These are phyloP conservation scores for Trichacis sp. DNA, from an alignment of 2,888 invertebrate genomes.

Conservation along the genomic window DNA sequence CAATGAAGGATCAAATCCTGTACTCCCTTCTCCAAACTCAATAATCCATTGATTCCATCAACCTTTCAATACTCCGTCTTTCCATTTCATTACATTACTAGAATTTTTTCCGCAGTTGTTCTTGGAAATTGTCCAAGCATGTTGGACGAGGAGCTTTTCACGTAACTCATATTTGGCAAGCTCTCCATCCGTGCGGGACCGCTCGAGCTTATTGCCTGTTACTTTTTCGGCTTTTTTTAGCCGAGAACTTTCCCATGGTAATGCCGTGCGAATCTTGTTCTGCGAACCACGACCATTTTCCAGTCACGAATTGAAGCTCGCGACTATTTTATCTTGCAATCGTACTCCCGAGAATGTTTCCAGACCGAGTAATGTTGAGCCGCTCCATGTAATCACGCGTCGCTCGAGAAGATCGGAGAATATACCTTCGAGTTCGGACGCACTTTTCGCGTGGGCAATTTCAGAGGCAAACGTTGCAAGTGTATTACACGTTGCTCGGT, in stretches of 20 bases:
- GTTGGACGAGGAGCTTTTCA: conserved; percentile 36
- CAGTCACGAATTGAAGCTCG: conserved; percentile 35
- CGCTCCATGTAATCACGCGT: conserved; percentile 15
- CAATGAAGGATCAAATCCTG: too few relatives aligned
- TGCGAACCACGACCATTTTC: conserved; percentile 21
- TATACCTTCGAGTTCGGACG: too few relatives aligned
- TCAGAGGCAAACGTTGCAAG: too few relatives aligned
- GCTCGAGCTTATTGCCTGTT: conserved; percentile 54
- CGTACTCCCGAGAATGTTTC: conserved; percentile 25
- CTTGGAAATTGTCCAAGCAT: conserved; percentile 29
- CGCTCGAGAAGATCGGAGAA: too few relatives aligned
- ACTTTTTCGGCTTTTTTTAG: conserved; percentile 32
- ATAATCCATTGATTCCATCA: too few relatives aligned
- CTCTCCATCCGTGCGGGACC: conserved; percentile 24
- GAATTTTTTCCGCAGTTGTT: conserved; percentile 21
- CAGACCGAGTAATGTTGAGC: conserved; percentile 34
- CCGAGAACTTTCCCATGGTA: conserved; percentile 33
- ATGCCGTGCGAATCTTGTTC: conserved; percentile 34
- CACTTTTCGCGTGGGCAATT: too few relatives aligned
- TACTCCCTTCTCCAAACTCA: too few relatives aligned
- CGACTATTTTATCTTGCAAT: conserved; percentile 23
- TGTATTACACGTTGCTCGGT: too few relatives aligned
- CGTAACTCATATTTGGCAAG: conserved; percentile 53
- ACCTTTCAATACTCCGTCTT: too few relatives aligned
- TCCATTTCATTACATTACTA: background rate